phyloP scores from a whole-genome alignment of 2,797 vertebrate genomes.

The Gouania willdenowi region DNA sequence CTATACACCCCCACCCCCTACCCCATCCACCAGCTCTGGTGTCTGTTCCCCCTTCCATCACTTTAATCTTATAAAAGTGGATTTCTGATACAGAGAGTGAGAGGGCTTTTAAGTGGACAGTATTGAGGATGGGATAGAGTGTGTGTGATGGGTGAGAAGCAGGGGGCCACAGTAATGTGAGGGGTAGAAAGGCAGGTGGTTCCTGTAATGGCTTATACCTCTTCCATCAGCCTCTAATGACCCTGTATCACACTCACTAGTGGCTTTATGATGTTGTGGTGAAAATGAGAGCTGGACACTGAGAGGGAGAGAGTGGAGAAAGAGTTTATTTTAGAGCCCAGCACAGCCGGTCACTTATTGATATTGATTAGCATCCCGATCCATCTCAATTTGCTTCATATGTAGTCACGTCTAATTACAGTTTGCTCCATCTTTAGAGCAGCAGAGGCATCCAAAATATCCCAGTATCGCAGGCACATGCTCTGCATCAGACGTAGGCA shows the following conservation, averaged over 20 bases:
- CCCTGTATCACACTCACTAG: constrained; percentile 40
- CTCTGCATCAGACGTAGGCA: no score
- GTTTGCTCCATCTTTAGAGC: constrained; percentile 13
- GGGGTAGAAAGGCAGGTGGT: constrained; percentile 52
- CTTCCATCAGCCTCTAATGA: constrained; percentile 46
- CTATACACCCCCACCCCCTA: constrained; percentile 1
- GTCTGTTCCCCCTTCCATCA: constrained; percentile 38
- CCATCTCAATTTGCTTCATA: constrained; percentile 59
- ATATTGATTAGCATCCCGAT: constrained; percentile 61
- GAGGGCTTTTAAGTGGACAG: constrained; percentile 70
- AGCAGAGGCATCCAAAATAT: constrained; percentile 14
- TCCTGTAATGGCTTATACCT: constrained; percentile 62
- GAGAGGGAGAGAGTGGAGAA: constrained; percentile 6
- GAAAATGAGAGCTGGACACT: constrained; percentile 37
- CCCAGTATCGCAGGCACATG: no score
- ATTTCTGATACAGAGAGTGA: constrained; percentile 64
- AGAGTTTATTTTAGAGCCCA: constrained; percentile 6
- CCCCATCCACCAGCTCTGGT: constrained; percentile 12
- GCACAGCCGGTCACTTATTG: constrained; percentile 57
- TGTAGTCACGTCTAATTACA: constrained; percentile 53
- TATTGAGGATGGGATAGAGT: constrained; percentile 51
- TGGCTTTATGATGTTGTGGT: constrained; percentile 49
- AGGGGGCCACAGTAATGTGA: constrained; percentile 38
- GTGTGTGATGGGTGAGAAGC: constrained; percentile 38
- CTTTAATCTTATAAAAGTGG: constrained; percentile 74